Base-by-base conservation (phyloP, 53 echinoderm and acorn worm genomes). In the Luidia sarsii region DNA sequence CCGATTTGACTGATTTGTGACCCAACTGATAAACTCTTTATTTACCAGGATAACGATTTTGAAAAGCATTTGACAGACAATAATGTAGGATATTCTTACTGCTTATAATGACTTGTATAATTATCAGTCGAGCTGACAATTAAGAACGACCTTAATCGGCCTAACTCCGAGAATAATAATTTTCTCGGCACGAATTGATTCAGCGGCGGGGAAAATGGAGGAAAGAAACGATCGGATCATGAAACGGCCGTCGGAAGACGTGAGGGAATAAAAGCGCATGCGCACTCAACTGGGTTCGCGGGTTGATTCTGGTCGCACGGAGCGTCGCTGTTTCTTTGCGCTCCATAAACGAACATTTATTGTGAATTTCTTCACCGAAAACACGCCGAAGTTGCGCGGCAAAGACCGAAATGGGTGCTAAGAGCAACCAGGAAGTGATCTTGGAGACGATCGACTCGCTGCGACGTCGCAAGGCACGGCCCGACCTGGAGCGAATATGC, bases 401-500 rank as follows among this genome's bases (percentile, higher is more conserved):
- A 59, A 39, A 29, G 7, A 60, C 28, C 9, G 60, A 75, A 43
- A 75, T 60, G 60, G 75, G 75, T 75, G 20, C 82, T 48, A 68
- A 28, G 82, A 52, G 39, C 14, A 82, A 57, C 59, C 57, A 82
- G 67, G 82, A 82, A 57, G 82, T 82, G 82, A 67, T 82, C 56
- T 32, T 82, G 56, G 75, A 75, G 9, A 75, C 60, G 7, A 97
- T 97, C 51, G 97, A 97, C 87, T 89, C 93, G 51, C 82, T 97
- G 32, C 90, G 97, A 28, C 70, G 84, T 43, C 93, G 97, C 15
- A 97, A 97, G 83, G 97, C 97, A 51, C 93, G 97, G 33, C 97
- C 97, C 41, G 97, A 93, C 75, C 84, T 93, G 39, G 97, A 97
- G 91, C 93, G 97, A 92, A 97, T 97, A 79, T 97, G 89, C 79